phyloP scores from a whole-genome alignment of 2,797 vertebrate genomes.

The Enoplosus armatus region DNA sequence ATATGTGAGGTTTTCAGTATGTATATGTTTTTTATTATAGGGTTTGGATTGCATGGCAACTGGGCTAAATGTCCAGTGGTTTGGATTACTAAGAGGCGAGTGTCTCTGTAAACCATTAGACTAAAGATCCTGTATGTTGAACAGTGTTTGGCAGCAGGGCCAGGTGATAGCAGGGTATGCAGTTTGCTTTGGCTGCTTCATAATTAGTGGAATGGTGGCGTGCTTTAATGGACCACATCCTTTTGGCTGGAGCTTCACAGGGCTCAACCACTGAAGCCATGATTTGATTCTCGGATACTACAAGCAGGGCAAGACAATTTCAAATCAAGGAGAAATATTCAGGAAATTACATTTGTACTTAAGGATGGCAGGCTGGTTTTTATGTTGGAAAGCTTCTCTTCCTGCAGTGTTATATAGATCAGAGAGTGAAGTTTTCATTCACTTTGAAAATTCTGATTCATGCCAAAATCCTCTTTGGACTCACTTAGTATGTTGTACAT shows the following conservation, averaged over 20 bases:
- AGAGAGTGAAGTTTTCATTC: constrained; percentile 27
- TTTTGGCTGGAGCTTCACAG: constrained; percentile 89
- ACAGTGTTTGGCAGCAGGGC: constrained; percentile 89
- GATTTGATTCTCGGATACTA: constrained; percentile 89
- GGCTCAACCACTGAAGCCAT: constrained; percentile 79
- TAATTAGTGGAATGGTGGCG: constrained; percentile 89
- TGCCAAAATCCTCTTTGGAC: constrained; percentile 15
- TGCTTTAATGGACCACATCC: constrained; percentile 96
- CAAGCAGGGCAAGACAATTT: constrained; percentile 87
- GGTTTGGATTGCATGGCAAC: constrained; percentile 74
- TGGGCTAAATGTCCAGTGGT: constrained; percentile 76
- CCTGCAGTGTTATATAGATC: constrained; percentile 24
- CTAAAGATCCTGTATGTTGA: constrained; percentile 85
- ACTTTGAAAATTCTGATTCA: constrained; percentile 35
- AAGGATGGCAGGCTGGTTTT: constrained; percentile 51
- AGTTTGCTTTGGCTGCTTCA: constrained; percentile 91
- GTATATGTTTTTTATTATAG: constrained; percentile 13
- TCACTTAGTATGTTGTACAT: not conserved
- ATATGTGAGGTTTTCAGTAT: constrained; percentile 22
- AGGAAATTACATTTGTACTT: constrained; percentile 76
- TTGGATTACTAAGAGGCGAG: constrained; percentile 83
- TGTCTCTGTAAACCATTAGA: constrained; percentile 89
- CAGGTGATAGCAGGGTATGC: constrained; percentile 89
- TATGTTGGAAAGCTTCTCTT: constrained; percentile 58
- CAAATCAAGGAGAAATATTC: constrained; percentile 89